Evolutionary conservation across 2,113 vertebrate genomes (phyloP), one percentile per base, ranked within the genome.

Genomic region (Silurus asotus): DNA sequence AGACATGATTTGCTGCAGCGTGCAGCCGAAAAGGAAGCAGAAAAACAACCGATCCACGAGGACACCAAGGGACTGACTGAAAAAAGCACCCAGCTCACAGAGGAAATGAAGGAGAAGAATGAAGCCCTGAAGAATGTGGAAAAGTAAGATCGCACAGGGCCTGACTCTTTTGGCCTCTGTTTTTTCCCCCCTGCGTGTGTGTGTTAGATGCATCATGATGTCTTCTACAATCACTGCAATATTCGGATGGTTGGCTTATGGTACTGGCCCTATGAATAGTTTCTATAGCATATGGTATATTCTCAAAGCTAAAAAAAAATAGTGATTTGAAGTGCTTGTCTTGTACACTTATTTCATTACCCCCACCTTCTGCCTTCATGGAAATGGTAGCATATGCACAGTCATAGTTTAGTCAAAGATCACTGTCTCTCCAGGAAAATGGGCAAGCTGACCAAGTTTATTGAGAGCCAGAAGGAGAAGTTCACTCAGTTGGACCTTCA

Each of bases 401-500:
- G 78, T 48, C 53, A n/a, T 28, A 62, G 20, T n/a, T 86, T 17
- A 62, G 78, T 72, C 15, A 85, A 80, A 75, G 67, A 75, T 84
- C 86, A 23, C 86, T 87, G 67, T 86, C 90, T 61, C 79, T 81
- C 58, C 89, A 99, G 98, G 89, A 97, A 99, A 93, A 86, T 94
- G 61, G 95, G 93, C 88, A 97, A 97, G 93, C 94, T 97, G 70
- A 95, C 93, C 75, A 95, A 94, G 89, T 96, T 94, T 84, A 94
- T 99, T 77, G 97, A 98, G 83, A 93, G 96, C 82, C 97, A 95
- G 74, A 99, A 98, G 93, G 94, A 96, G 92, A 97, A 97, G 92
- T 99, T 98, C 93, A 97, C 94, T 88, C 93, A 97, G 91, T 90
- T 99, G 89, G 98, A 99, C 92, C 93, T 99, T 92, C 95, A 98